Conservation (phyloP, 2,113 vertebrate species). For the Anguilla rostrata region DNA sequence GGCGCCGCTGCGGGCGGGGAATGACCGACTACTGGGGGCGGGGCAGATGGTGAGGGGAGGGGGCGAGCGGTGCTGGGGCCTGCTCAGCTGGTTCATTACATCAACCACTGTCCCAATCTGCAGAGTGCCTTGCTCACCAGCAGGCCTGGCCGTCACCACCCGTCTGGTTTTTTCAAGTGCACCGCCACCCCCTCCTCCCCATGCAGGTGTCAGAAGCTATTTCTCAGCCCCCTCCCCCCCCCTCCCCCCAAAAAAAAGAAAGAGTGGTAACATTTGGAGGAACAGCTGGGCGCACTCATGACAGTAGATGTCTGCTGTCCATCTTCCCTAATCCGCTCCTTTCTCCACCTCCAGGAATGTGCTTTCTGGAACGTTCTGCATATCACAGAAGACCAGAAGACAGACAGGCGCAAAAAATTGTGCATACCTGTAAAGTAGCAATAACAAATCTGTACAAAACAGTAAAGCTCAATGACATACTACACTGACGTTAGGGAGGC, state of each 20-base stretch:
- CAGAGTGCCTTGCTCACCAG: slow-evolving; percentile 33
- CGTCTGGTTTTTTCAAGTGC: background rate
- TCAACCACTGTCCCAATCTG: slow-evolving; percentile 28
- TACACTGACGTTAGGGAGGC: background rate
- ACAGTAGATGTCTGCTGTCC: slow-evolving; percentile 30
- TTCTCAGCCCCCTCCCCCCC: background rate
- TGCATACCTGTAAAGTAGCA: background rate
- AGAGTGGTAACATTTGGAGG: background rate
- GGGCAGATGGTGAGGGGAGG: background rate
- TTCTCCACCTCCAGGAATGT: background rate
- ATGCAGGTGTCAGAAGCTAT: background rate
- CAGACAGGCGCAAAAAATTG: background rate
- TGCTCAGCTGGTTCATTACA: background rate
- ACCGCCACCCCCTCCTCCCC: slow-evolving; percentile 26
- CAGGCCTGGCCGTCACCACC: slow-evolving; percentile 33
- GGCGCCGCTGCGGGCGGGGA: slow-evolving; percentile 30
- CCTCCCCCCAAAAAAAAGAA: background rate
- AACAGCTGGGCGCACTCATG: slow-evolving; percentile 7
- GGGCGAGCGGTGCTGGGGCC: background rate
- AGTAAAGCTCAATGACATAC: background rate
- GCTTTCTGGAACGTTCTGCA: background rate
- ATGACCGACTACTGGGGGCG: slow-evolving; percentile 45
- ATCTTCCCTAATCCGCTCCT: background rate
- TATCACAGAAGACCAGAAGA: background rate
- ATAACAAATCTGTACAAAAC: too few relatives aligned